phyloP scores from a whole-genome alignment of 1,140 invertebrate genomes.

The Adelges cooleyi region DNA sequence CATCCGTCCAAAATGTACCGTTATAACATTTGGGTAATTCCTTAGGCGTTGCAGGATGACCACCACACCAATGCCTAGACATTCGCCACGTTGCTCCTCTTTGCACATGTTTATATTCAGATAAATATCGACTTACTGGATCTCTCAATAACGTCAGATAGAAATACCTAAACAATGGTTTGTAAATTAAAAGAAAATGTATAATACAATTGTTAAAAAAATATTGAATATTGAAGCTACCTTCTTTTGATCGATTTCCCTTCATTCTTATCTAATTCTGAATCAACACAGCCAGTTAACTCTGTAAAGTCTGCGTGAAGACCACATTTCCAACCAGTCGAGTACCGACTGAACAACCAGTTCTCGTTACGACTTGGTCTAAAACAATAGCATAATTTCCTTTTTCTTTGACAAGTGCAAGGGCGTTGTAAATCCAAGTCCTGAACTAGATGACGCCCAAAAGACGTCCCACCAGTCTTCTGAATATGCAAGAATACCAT shows the following conservation, averaged over 20 bases:
- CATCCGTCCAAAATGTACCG: constrained; percentile 52
- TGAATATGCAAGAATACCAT: constrained; percentile 98
- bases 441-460: constrained; percentile 86
- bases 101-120: constrained; percentile 90
- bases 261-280: constrained; percentile 74
- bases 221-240: constrained; percentile 31
- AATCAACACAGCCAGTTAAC: constrained; percentile 77
- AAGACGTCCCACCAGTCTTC: constrained; percentile 86
- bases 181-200: constrained; percentile 20
- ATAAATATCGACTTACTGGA: constrained; percentile 78
- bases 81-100: constrained; percentile 91
- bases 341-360: constrained; percentile 97
- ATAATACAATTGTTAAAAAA: not conserved
- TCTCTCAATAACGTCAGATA: constrained; percentile 91
- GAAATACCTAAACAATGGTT: constrained; percentile 82
- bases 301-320: constrained; percentile 98
- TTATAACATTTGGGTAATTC: constrained; percentile 69
- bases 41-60: constrained; percentile 58
- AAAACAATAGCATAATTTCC: constrained; percentile 85
- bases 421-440: constrained; percentile 81
- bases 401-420: constrained; percentile 71
- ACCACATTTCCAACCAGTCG: constrained; percentile 97
- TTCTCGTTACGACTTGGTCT: constrained; percentile 77
- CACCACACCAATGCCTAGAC: constrained; percentile 77
- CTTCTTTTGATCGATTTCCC: constrained; percentile 62